Percentiles rank a stretch among this genome's conserved stretches.
These are phyloP conservation scores for Pristionchus exspectatus DNA, from an alignment of 2,888 invertebrate genomes.

Conservation along the genomic window DNA sequence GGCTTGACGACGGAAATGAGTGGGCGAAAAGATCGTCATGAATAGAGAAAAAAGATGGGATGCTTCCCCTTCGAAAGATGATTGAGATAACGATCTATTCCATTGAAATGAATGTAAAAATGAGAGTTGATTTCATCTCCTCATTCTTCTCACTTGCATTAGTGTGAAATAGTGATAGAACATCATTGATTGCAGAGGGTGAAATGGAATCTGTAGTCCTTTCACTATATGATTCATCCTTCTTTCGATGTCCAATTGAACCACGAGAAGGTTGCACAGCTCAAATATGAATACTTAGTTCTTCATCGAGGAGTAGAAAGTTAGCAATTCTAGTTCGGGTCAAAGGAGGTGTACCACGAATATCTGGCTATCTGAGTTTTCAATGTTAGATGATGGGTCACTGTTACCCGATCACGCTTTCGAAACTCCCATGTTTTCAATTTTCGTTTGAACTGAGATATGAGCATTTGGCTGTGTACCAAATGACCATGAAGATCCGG, in stretches of 20 bases:
- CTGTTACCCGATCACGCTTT: too few species aligned
- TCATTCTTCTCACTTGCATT: conserved; percentile 22
- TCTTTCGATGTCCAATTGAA: neutral
- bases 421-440: too few species aligned
- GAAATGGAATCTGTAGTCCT: neutral
- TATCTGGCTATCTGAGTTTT: too few species aligned
- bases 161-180: conserved; percentile 39
- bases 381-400: too few species aligned
- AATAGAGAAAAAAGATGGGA: neutral
- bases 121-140: neutral
- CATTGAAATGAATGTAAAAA: neutral
- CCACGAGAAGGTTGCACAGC: conserved; percentile 48
- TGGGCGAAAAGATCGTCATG: neutral
- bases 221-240: conserved; percentile 12
- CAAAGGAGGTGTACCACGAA: too few species aligned
- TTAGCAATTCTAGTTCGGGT: neutral
- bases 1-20: neutral
- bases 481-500: too few species aligned
- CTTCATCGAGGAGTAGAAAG: neutral
- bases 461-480: too few species aligned
- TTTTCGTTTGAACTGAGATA: too few species aligned
- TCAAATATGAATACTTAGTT: neutral
- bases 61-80: neutral
- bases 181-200: neutral
- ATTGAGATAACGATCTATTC: neutral